Evolutionary conservation across 2,888 invertebrate species (phyloP).

Genomic region (Drosophila limbata): DNA sequence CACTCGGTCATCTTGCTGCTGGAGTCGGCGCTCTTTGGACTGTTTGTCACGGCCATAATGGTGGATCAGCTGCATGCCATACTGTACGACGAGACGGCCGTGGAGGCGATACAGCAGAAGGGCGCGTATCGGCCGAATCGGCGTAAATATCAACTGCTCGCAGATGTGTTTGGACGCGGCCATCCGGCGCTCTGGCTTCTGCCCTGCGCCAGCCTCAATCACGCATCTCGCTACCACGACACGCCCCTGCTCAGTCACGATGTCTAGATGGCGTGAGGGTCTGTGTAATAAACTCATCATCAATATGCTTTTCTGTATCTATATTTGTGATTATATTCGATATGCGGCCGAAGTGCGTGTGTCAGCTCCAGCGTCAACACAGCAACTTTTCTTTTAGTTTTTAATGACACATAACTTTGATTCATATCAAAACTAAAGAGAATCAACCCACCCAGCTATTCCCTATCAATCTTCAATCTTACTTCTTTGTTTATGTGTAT

Average conservation of each 20-base stretch:
- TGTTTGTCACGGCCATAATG: constrained; percentile 94
- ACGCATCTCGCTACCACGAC: constrained; percentile 83
- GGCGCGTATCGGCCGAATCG: constrained; percentile 89
- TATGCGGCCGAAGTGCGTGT: constrained; percentile 1
- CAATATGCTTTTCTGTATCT: constrained; percentile 27
- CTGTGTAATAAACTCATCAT: constrained; percentile 32
- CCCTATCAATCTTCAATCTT: constrained; percentile 2
- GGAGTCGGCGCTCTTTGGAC: constrained; percentile 93
- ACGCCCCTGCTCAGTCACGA: constrained; percentile 85
- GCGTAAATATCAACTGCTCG: constrained; percentile 88
- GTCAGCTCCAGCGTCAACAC: too few species aligned
- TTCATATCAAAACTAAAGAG: background rate
- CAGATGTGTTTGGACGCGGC: constrained; percentile 92
- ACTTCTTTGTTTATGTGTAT: constrained; percentile 52
- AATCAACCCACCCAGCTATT: constrained; percentile 25
- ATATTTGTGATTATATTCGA: constrained; percentile 9
- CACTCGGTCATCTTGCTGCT: constrained; percentile 93
- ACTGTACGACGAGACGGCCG: constrained; percentile 93
- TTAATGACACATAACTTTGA: background rate
- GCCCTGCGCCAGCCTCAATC: constrained; percentile 88
- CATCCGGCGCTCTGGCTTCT: constrained; percentile 90
- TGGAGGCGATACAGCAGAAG: constrained; percentile 91
- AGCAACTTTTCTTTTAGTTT: constrained; percentile 7
- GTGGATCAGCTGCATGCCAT: constrained; percentile 94
- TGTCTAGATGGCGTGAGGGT: constrained; percentile 70